Percentiles rank a stretch among this genome's conserved stretches.
Evolutionary conservation across 1,140 invertebrate species (phyloP).

Genomic region (Gonioctena quinquepunctata): DNA sequence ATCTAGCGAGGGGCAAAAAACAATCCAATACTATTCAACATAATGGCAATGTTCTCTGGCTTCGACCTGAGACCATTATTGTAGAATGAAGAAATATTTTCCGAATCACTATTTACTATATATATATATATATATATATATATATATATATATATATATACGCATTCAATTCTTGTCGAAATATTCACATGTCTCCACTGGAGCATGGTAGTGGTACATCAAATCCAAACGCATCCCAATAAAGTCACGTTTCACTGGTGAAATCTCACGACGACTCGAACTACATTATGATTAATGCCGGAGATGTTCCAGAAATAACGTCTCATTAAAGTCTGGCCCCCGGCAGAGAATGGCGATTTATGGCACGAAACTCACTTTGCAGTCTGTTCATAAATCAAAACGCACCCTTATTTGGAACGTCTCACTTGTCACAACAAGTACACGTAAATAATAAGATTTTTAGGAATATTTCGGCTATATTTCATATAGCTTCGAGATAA

Average conservation of each 20-base stretch:
- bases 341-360: conserved; percentile 39
- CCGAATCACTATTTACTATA: too few species aligned
- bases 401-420: conserved; percentile 15
- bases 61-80: too few species aligned
- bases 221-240: conserved; percentile 5
- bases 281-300: conserved; percentile 43
- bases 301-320: conserved; percentile 48
- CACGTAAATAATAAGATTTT: conserved; percentile 43
- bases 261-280: conserved; percentile 27
- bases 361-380: conserved; percentile 42
- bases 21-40: too few species aligned
- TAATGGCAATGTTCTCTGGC: too few species aligned
- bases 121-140: too few species aligned
- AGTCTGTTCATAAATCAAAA: conserved; percentile 44
- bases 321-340: conserved; percentile 47
- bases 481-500: conserved; percentile 33
- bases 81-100: too few species aligned
- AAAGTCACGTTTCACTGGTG: conserved; percentile 5
- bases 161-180: neutral
- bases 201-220: neutral
- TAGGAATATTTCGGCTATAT: conserved; percentile 23
- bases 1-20: too few species aligned
- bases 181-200: neutral
- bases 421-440: conserved; percentile 39
- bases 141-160: neutral